Percentiles rank a stretch among this genome's conserved stretches.
Conservation (phyloP, 2,113 vertebrate genomes). For the Cercocebus atys region DNA sequence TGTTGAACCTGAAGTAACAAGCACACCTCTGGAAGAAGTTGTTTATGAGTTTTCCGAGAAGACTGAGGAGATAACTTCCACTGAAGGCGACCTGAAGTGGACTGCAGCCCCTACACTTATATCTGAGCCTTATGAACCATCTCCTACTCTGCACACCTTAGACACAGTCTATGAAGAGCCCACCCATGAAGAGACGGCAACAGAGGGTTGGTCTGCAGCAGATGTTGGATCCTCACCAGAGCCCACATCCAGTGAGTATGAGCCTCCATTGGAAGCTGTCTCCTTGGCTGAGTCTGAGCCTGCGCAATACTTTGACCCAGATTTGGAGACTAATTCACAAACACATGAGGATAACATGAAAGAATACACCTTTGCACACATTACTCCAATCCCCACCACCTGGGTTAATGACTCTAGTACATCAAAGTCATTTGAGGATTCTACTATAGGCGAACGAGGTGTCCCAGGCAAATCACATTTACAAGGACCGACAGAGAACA, state of each 20-base stretch:
- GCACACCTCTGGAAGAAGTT: rapidly evolving
- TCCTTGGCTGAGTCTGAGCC: slow-evolving; percentile 45
- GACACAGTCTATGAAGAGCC: background rate
- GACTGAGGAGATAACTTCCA: background rate
- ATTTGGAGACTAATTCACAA: background rate
- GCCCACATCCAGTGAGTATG: slow-evolving; percentile 35
- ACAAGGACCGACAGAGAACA: background rate
- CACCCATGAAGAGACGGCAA: background rate
- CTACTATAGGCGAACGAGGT: background rate
- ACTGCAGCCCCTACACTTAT: background rate
- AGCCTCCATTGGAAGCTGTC: slow-evolving; percentile 28
- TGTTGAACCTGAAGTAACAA: background rate
- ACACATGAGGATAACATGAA: background rate
- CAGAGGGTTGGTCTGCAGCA: background rate
- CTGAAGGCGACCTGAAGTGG: rapidly evolving
- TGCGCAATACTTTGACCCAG: rapidly evolving
- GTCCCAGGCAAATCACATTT: background rate
- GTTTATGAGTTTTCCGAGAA: background rate
- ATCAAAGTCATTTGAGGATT: background rate
- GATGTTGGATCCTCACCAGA: rapidly evolving
- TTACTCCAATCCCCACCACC: background rate
- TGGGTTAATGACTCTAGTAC: background rate
- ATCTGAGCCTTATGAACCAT: background rate
- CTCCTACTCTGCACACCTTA: background rate
- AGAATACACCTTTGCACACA: background rate